Percentiles rank a stretch among this genome's conserved stretches.
Evolutionary conservation across 2,888 invertebrate genomes (phyloP).

Genomic region (Temnothorax unifasciatus): DNA sequence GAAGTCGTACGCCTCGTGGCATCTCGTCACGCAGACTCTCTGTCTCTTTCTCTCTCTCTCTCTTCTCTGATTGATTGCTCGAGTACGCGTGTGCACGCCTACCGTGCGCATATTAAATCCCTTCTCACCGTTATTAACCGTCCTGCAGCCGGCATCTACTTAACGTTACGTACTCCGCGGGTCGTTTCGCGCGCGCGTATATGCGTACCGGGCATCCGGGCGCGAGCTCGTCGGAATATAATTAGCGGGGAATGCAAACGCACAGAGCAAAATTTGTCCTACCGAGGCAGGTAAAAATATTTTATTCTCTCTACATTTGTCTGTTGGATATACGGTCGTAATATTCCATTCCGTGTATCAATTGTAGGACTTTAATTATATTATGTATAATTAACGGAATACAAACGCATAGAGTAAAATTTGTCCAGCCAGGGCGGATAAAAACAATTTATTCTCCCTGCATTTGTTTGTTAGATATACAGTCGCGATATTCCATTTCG

Average conservation of each 20-base stretch:
- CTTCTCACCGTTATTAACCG: slow-evolving; percentile 77
- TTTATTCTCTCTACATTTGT: neutral
- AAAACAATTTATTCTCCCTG: neutral
- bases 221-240: slow-evolving; percentile 50
- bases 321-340: neutral
- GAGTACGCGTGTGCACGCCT: slow-evolving; percentile 65
- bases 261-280: neutral
- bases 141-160: slow-evolving; percentile 61
- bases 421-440: neutral
- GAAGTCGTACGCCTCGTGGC: slow-evolving; percentile 59
- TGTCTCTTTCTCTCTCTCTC: neutral
- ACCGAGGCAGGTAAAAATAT: neutral
- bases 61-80: slow-evolving; percentile 76
- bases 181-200: slow-evolving; percentile 38
- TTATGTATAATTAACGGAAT: slow-evolving; percentile 9
- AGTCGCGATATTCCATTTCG: neutral
- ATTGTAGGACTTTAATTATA: neutral
- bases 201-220: neutral
- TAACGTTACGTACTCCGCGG: slow-evolving; percentile 60
- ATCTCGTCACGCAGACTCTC: slow-evolving; percentile 36
- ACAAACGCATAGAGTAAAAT: neutral
- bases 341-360: neutral
- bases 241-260: slow-evolving; percentile 53
- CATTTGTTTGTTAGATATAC: neutral
- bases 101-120: slow-evolving; percentile 77